Percentiles rank a stretch among this genome's conserved stretches.
Conservation (phyloP, 2,113 vertebrate genomes). For the Caranx melampygus region DNA sequence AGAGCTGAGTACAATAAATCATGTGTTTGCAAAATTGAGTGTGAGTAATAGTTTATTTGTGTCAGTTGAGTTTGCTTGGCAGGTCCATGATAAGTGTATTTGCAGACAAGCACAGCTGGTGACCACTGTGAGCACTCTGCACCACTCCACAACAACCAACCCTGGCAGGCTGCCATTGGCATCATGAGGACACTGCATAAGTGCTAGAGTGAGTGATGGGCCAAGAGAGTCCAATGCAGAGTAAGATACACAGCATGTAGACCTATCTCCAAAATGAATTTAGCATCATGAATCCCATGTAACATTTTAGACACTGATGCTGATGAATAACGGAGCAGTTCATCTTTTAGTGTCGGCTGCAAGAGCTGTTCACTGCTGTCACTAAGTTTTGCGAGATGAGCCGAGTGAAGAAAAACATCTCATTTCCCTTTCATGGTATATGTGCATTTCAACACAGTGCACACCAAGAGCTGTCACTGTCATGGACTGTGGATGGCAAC, state of each 20-base stretch:
- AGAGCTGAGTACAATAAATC: too few species aligned
- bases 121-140: conserved; percentile 92
- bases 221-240: conserved; percentile 50
- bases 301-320: conserved; percentile 24
- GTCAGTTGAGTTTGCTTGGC: conserved; percentile 13
- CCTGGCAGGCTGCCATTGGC: conserved; percentile 92
- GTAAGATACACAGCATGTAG: conserved; percentile 45
- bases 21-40: too few species aligned
- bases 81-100: conserved; percentile 96
- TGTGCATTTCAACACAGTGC: conserved; percentile 80
- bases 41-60: neutral
- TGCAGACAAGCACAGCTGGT: conserved; percentile 95
- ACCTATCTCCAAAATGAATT: conserved; percentile 46
- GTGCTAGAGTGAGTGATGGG: conserved; percentile 90
- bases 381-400: neutral
- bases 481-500: conserved; percentile 86
- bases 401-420: neutral
- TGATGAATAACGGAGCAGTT: conserved; percentile 34
- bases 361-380: conserved; percentile 10
- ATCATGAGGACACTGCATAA: conserved; percentile 87
- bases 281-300: conserved; percentile 50
- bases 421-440: neutral
- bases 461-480: conserved; percentile 91
- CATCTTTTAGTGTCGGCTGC: conserved; percentile 4
- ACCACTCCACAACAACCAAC: conserved; percentile 91